Percentiles rank a stretch among this genome's conserved stretches.
Evolutionary conservation across 2,797 vertebrate species (phyloP).

Genomic region (Sebastes hubbsi): DNA sequence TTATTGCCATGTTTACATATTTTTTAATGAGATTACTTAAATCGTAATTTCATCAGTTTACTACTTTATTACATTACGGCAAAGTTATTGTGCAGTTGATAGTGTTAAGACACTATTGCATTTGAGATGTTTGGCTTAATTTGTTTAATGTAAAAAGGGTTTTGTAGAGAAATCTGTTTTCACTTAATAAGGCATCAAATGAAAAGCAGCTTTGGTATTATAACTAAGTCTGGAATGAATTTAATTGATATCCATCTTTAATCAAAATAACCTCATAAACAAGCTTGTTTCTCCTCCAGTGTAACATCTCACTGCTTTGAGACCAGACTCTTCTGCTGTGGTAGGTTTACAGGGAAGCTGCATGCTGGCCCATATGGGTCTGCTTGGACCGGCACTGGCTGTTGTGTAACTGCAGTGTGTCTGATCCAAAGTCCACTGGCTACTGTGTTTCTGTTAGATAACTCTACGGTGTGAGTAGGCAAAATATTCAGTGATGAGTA

Average conservation of each 20-base stretch:
- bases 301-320: slow-evolving; percentile 36
- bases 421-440: slow-evolving; percentile 55
- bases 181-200: neutral
- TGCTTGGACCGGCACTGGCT: slow-evolving; percentile 39
- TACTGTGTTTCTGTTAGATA: slow-evolving; percentile 54
- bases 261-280: neutral
- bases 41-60: neutral
- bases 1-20: neutral
- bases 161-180: neutral
- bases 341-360: slow-evolving; percentile 46
- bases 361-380: slow-evolving; percentile 39
- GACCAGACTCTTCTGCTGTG: slow-evolving; percentile 61
- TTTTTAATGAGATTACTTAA: neutral
- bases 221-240: neutral
- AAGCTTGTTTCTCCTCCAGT: neutral
- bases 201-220: neutral
- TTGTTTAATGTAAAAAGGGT: neutral
- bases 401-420: slow-evolving; percentile 66
- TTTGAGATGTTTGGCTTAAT: neutral
- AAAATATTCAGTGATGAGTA: neutral
- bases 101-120: neutral
- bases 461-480: slow-evolving; percentile 26
- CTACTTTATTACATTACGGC: neutral
- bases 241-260: neutral
- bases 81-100: neutral